Evolutionary conservation across 2,797 vertebrate genomes (phyloP).

Genomic region (Melanotaenia nigrans): DNA sequence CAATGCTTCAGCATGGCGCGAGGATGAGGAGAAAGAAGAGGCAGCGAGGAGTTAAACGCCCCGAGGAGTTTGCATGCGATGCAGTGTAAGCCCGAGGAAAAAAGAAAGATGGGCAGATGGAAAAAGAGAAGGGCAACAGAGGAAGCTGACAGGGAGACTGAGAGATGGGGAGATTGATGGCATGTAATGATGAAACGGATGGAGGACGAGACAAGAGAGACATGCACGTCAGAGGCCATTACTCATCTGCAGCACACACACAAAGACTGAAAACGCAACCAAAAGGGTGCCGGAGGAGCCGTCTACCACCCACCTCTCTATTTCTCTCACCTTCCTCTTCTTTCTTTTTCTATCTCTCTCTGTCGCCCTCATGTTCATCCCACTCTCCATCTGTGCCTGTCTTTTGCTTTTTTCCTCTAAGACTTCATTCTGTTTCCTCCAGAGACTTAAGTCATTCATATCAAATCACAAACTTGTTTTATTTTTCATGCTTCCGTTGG

Average conservation of each 20-base stretch:
- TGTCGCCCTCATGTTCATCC: conserved; percentile 29
- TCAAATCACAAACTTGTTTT: conserved; percentile 37
- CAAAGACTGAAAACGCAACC: conserved; percentile 54
- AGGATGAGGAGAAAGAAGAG: conserved; percentile 21
- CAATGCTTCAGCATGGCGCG: conserved; percentile 30
- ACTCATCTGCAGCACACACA: conserved; percentile 61
- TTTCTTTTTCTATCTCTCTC: background rate
- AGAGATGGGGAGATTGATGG: conserved; percentile 77
- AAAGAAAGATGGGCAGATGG: background rate
- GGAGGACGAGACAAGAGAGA: conserved; percentile 78
- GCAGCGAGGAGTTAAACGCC: conserved; percentile 49
- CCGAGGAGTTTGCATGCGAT: conserved; percentile 47
- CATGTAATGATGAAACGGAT: conserved; percentile 79
- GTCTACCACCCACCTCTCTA: conserved; percentile 59
- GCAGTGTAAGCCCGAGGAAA: conserved; percentile 37
- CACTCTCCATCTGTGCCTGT: conserved; percentile 39
- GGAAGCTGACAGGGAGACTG: conserved; percentile 69
- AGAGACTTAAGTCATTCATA: conserved; percentile 33
- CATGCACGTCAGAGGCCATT: conserved; percentile 73
- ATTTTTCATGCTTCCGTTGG: conserved; percentile 26
- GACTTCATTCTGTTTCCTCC: conserved; percentile 19
- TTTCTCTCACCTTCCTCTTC: conserved; percentile 40
- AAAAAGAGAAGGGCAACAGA: conserved; percentile 52
- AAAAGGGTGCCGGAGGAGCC: conserved; percentile 55
- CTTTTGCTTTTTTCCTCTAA: conserved; percentile 14